Percentiles rank a stretch among this genome's conserved stretches.
Conservation (phyloP, 2,888 invertebrate genomes). For the Cheilosia vernalis region DNA sequence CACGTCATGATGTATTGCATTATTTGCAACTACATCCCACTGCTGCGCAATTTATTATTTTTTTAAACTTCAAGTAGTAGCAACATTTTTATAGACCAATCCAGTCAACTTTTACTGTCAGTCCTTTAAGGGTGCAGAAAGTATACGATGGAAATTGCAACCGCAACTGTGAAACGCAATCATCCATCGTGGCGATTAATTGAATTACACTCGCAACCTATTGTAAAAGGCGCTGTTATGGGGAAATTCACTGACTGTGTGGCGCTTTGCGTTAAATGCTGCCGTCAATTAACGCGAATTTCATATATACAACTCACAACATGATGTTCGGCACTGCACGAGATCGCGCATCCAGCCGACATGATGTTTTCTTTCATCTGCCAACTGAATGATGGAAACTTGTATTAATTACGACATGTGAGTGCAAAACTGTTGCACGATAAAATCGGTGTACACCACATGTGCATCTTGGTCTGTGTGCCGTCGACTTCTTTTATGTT, state of each 20-base stretch:
- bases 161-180: slow-evolving; percentile 62
- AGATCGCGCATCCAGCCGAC: slow-evolving; percentile 41
- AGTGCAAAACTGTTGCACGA: slow-evolving; percentile 66
- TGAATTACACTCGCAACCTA: slow-evolving; percentile 74
- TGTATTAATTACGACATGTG: slow-evolving; percentile 70
- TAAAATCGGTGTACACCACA: slow-evolving; percentile 37
- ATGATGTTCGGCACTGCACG: slow-evolving; percentile 43
- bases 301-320: slow-evolving; percentile 52
- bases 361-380: slow-evolving; percentile 72
- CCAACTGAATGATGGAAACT: slow-evolving; percentile 64
- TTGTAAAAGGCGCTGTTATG: slow-evolving; percentile 64
- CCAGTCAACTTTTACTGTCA: slow-evolving; percentile 58
- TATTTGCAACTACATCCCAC: background rate
- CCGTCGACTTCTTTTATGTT: slow-evolving; percentile 17
- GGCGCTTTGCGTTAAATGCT: slow-evolving; percentile 65
- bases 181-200: slow-evolving; percentile 72
- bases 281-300: slow-evolving; percentile 70
- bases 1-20: slow-evolving; percentile 16
- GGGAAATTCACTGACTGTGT: slow-evolving; percentile 40
- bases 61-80: slow-evolving; percentile 20
- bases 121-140: slow-evolving; percentile 39
- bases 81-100: slow-evolving; percentile 53
- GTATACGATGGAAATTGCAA: slow-evolving; percentile 42
- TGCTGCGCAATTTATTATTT: slow-evolving; percentile 38
- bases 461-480: slow-evolving; percentile 9